Conservation (phyloP, 2,888 invertebrate species). For the Eupithecia insigniata region DNA sequence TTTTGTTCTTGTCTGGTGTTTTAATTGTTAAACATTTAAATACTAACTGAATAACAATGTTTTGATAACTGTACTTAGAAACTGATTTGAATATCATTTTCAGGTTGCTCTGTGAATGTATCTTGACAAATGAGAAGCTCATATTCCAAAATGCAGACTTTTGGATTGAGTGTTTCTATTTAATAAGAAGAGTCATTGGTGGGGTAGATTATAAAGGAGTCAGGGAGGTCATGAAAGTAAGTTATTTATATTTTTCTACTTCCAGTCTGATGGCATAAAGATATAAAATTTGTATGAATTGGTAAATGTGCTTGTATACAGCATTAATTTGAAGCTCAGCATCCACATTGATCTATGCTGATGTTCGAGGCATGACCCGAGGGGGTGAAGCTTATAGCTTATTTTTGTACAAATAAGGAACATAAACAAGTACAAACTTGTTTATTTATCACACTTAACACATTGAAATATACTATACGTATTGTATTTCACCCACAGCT, state of each 20-base stretch:
- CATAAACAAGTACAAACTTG: too few relatives aligned
- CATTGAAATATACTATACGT: too few relatives aligned
- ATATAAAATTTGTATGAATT: too few relatives aligned
- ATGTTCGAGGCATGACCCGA: too few relatives aligned
- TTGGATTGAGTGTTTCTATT: conserved; percentile 94
- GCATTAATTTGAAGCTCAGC: too few relatives aligned
- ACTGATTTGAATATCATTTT: conserved; percentile 14
- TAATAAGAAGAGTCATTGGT: conserved; percentile 93
- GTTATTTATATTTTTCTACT: background rate
- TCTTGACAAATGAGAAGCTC: conserved; percentile 93
- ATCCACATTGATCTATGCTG: too few relatives aligned
- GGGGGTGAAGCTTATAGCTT: too few relatives aligned
- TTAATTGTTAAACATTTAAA: background rate
- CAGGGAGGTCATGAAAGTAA: conserved; percentile 94
- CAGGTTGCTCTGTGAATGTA: conserved; percentile 93
- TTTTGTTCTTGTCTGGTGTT: background rate
- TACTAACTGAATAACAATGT: background rate
- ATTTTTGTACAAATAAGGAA: too few relatives aligned
- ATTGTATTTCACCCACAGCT: too few relatives aligned
- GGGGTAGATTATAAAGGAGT: conserved; percentile 98
- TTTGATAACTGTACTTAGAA: background rate
- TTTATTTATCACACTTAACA: too few relatives aligned
- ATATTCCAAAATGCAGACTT: conserved; percentile 91
- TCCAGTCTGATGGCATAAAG: background rate
- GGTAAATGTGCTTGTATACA: background rate